These are phyloP conservation scores for Microplitis mediator DNA, from an alignment of 1,140 invertebrate species.

Conservation along the genomic window DNA sequence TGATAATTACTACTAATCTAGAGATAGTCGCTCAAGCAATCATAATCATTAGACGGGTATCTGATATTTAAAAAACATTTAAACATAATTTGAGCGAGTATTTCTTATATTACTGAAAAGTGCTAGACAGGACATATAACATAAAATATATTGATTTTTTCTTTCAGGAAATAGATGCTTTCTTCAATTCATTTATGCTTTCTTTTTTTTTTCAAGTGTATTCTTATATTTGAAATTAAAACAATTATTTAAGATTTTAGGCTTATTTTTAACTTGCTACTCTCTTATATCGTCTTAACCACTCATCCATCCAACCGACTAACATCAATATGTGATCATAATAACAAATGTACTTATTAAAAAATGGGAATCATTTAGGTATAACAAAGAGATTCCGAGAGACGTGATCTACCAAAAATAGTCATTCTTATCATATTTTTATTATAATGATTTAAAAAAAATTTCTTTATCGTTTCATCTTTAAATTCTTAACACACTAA, in stretches of 20 bases:
- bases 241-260: neutral
- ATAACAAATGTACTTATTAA: slow-evolving; percentile 13
- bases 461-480: slow-evolving; percentile 37
- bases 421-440: slow-evolving; percentile 21
- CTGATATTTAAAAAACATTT: slow-evolving; percentile 19
- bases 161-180: slow-evolving; percentile 6
- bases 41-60: slow-evolving; percentile 30
- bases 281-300: slow-evolving; percentile 54
- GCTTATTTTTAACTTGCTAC: neutral
- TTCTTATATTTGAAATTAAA: neutral
- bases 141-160: neutral
- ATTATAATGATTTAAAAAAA: slow-evolving; percentile 26
- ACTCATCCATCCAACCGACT: slow-evolving; percentile 63
- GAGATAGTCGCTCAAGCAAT: neutral
- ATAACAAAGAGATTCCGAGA: neutral
- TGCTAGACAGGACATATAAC: neutral
- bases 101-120: neutral
- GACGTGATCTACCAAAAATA: neutral
- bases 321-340: slow-evolving; percentile 38
- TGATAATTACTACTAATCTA: neutral
- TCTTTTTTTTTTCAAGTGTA: neutral
- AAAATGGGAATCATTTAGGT: slow-evolving; percentile 12
- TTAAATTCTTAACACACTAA: slow-evolving; percentile 55
- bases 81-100: too few species aligned
- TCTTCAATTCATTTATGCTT: neutral